These are phyloP conservation scores for Gobiocypris rarus DNA, from an alignment of 2,113 vertebrate genomes.

Conservation along the genomic window DNA sequence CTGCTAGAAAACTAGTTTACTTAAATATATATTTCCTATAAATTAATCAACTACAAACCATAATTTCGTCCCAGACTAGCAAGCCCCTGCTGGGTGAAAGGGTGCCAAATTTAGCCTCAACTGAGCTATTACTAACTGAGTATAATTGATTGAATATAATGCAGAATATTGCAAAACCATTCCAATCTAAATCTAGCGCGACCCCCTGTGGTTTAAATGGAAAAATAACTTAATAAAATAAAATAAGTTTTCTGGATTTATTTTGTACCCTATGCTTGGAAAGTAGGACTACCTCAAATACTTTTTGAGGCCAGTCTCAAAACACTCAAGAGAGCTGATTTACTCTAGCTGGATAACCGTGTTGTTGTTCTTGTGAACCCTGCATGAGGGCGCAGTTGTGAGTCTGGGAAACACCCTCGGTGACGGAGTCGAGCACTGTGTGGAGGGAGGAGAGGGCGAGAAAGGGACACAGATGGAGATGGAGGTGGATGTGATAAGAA, in stretches of 20 bases:
- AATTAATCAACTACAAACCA: background rate
- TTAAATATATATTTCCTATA: background rate
- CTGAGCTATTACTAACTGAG: too few species aligned
- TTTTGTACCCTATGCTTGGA: background rate
- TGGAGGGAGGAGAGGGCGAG: conserved; percentile 29
- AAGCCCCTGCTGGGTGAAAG: too few species aligned
- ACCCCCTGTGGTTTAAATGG: too few species aligned
- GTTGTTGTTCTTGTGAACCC: background rate
- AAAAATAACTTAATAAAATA: too few species aligned
- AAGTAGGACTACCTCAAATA: background rate
- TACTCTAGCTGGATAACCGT: background rate
- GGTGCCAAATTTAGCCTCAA: background rate
- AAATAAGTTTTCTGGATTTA: background rate
- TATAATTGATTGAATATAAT: too few species aligned
- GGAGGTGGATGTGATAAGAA: conserved; percentile 28
- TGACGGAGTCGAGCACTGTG: conserved; percentile 24
- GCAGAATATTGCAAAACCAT: too few species aligned
- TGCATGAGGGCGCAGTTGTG: conserved; percentile 57
- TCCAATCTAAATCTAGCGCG: too few species aligned
- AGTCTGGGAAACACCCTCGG: conserved; percentile 55
- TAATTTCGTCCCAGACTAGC: too few species aligned
- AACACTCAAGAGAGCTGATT: background rate
- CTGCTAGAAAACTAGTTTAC: background rate
- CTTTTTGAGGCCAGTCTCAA: background rate
- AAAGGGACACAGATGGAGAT: conserved; percentile 24